Evolutionary conservation across 2,888 invertebrate species (phyloP).

Genomic region (Agrochola macilenta): DNA sequence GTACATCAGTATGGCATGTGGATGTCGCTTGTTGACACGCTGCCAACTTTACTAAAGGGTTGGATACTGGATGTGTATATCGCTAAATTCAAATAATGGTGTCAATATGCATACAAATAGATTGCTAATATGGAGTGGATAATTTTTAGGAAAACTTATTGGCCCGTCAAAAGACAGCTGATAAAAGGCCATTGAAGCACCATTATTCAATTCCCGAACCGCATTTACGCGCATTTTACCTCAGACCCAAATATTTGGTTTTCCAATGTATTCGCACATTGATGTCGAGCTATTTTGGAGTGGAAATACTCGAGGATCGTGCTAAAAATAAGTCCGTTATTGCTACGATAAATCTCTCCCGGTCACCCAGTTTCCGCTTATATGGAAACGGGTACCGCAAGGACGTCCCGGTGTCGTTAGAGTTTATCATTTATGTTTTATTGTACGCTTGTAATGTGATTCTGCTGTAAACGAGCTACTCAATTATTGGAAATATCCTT

Average conservation of each 20-base stretch:
- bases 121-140: conserved; percentile 17
- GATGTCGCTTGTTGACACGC: conserved; percentile 59
- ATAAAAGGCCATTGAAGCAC: conserved; percentile 18
- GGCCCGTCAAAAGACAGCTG: conserved; percentile 26
- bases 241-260: conserved; percentile 66
- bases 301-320: conserved; percentile 65
- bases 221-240: conserved; percentile 48
- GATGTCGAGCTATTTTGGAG: conserved; percentile 72
- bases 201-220: conserved; percentile 14
- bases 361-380: conserved; percentile 83
- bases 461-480: conserved; percentile 12
- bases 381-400: conserved; percentile 78
- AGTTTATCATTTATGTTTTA: conserved; percentile 56
- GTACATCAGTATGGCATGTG: conserved; percentile 55
- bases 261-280: conserved; percentile 62
- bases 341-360: conserved; percentile 79
- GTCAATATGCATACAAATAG: conserved; percentile 51
- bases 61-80: conserved; percentile 51
- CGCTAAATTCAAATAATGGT: conserved; percentile 51
- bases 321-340: conserved; percentile 81
- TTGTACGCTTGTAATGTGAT: conserved; percentile 31
- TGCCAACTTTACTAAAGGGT: conserved; percentile 65
- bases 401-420: conserved; percentile 68
- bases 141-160: conserved; percentile 29
- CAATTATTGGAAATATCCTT: conserved; percentile 8